Evolutionary conservation across 2,113 vertebrate species (phyloP).

Genomic region (Elanoides forficatus): DNA sequence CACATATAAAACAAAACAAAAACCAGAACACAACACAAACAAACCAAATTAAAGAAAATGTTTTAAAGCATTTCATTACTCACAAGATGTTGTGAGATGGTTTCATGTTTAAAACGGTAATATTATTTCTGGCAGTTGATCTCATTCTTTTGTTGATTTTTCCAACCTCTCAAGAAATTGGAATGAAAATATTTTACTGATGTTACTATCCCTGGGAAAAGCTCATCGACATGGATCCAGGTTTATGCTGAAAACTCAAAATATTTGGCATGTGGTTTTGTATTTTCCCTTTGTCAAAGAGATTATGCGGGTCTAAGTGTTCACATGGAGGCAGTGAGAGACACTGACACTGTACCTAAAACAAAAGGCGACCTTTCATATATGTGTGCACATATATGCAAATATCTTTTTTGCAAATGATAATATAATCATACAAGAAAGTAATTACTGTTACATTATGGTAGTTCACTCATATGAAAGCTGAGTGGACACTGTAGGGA

Average conservation of each 20-base stretch:
- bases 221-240: slow-evolving; percentile 47
- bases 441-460: neutral
- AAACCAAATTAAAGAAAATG: slow-evolving; percentile 17
- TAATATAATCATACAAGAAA: neutral
- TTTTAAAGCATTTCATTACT: slow-evolving; percentile 45
- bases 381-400: neutral
- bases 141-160: slow-evolving; percentile 67
- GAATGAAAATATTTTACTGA: slow-evolving; percentile 68
- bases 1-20: neutral
- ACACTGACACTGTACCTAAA: neutral
- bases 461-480: neutral
- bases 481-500: neutral
- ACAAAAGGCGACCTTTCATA: neutral
- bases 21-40: neutral
- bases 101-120: slow-evolving; percentile 67
- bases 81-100: slow-evolving; percentile 44
- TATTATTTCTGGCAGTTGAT: slow-evolving; percentile 72
- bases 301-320: neutral
- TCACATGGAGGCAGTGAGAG: neutral
- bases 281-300: neutral
- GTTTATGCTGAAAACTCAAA: slow-evolving; percentile 38
- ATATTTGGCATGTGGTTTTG: neutral
- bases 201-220: slow-evolving; percentile 56
- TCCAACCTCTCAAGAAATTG: slow-evolving; percentile 68
- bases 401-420: neutral